Evolutionary conservation across 2,888 invertebrate species (phyloP).

Genomic region (Conchocele bisecta): DNA sequence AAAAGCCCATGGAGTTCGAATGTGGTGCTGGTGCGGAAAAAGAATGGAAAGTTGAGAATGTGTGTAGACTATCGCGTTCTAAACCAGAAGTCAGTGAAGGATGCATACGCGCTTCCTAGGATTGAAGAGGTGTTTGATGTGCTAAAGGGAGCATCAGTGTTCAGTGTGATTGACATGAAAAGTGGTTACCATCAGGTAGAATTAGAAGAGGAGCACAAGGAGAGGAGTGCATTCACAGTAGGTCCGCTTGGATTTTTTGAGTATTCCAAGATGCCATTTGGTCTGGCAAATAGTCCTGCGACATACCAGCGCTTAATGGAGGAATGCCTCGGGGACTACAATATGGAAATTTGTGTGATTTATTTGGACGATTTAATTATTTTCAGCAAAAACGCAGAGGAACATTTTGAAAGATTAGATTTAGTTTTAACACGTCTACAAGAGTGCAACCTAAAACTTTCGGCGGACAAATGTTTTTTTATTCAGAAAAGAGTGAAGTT

Average conservation of each 20-base stretch:
- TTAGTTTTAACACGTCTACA: constrained; percentile 22
- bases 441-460: constrained; percentile 32
- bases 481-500: constrained; percentile 26
- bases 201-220: constrained; percentile 42
- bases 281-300: constrained; percentile 36
- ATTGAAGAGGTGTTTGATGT: constrained; percentile 55
- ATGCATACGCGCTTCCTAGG: constrained; percentile 48
- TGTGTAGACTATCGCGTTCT: constrained; percentile 55
- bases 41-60: constrained; percentile 42
- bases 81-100: constrained; percentile 42
- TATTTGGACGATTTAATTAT: constrained; percentile 55
- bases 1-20: constrained; percentile 45
- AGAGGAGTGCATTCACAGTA: constrained; percentile 36
- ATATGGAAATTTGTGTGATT: constrained; percentile 28
- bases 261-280: constrained; percentile 46
- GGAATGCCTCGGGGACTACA: constrained; percentile 13
- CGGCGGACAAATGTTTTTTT: constrained; percentile 36
- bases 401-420: constrained; percentile 36
- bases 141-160: constrained; percentile 36
- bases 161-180: constrained; percentile 43
- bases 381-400: constrained; percentile 30
- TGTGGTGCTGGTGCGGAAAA: constrained; percentile 46
- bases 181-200: constrained; percentile 49
- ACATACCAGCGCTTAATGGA: constrained; percentile 53
- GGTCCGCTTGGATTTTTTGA: constrained; percentile 10